Percentiles rank a stretch among this genome's conserved stretches.
These are phyloP conservation scores for Lipophrys pholis DNA, from an alignment of 2,113 vertebrate species.

Conservation along the genomic window DNA sequence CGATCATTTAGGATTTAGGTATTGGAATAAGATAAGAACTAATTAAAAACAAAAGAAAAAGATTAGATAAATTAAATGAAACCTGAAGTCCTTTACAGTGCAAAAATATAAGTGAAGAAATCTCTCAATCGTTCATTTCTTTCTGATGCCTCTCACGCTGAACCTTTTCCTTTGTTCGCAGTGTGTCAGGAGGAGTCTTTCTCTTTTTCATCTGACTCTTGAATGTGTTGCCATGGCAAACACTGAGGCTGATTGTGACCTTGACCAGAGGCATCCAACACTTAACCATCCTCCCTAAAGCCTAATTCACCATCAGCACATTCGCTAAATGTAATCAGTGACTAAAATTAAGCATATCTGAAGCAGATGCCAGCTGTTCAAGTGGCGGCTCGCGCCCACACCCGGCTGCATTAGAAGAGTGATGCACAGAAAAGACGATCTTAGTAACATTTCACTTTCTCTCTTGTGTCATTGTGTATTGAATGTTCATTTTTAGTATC, in stretches of 20 bases:
- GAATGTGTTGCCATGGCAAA: neutral
- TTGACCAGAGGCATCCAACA: neutral
- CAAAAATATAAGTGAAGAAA: too few relatives aligned
- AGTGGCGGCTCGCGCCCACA: neutral
- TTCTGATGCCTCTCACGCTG: neutral
- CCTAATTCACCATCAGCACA: neutral
- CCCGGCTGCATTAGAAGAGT: slow-evolving; percentile 5
- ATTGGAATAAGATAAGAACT: too few relatives aligned
- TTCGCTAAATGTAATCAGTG: neutral
- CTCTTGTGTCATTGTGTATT: neutral
- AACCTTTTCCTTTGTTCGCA: neutral
- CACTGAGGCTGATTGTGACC: neutral
- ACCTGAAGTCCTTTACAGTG: too few relatives aligned
- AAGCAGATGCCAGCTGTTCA: neutral
- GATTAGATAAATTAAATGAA: too few relatives aligned
- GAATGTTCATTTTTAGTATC: neutral
- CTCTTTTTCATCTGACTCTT: neutral
- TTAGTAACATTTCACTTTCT: neutral
- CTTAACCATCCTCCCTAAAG: neutral
- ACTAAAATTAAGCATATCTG: neutral
- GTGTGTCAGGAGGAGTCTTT: neutral
- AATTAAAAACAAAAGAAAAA: too few relatives aligned
- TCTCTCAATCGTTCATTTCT: too few relatives aligned
- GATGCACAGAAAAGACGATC: neutral
- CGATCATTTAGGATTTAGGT: too few relatives aligned